phyloP scores from a whole-genome alignment of 2,888 invertebrate species.

The Sphinx pinastri region DNA sequence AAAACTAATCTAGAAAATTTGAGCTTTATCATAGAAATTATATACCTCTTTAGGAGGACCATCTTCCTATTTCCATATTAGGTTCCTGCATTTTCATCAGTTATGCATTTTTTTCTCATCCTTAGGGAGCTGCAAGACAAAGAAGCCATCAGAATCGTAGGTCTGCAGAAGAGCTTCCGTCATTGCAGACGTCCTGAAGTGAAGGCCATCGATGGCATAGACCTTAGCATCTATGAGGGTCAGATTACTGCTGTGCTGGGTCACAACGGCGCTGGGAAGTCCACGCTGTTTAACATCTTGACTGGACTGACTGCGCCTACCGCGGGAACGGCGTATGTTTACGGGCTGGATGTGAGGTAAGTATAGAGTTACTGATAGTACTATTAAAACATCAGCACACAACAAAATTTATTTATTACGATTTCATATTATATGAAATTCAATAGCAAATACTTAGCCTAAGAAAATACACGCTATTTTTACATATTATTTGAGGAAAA shows the following conservation, averaged over 20 bases:
- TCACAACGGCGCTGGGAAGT: conserved; percentile 95
- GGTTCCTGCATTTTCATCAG: neutral
- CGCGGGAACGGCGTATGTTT: conserved; percentile 89
- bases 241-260: conserved; percentile 94
- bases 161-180: conserved; percentile 88
- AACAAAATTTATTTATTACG: too few species aligned
- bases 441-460: too few species aligned
- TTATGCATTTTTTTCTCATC: neutral
- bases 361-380: conserved; percentile 27
- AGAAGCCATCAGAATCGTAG: conserved; percentile 90
- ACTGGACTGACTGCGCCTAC: conserved; percentile 91
- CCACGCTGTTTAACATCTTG: conserved; percentile 92
- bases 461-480: too few species aligned
- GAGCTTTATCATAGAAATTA: too few species aligned
- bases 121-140: conserved; percentile 87
- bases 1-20: too few species aligned
- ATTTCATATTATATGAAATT: too few species aligned
- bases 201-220: conserved; percentile 90
- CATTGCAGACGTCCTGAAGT: conserved; percentile 87
- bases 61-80: too few species aligned
- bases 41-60: too few species aligned
- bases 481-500: too few species aligned
- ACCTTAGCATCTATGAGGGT: conserved; percentile 92
- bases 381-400: too few species aligned
- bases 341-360: conserved; percentile 89